A percentile compares a stretch with the other conserved stretches of the same genome.
Conservation (phyloP, 2,113 vertebrate genomes). For the Nyctibius bracteatus region DNA sequence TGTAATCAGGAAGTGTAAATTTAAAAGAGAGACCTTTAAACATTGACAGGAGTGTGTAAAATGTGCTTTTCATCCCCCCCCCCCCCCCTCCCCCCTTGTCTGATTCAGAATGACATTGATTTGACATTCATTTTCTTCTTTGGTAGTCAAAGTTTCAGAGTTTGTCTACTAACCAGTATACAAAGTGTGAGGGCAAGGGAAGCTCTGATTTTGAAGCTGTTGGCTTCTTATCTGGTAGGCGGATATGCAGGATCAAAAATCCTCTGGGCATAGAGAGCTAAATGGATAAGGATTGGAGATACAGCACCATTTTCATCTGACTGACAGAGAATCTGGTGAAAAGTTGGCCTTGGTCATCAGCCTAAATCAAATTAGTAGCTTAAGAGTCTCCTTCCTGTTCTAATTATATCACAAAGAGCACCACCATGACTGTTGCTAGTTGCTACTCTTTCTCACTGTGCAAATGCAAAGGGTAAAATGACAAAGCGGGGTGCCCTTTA, state of each 20-base stretch:
- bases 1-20: constrained; percentile 13
- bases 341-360: neutral
- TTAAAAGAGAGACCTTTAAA: neutral
- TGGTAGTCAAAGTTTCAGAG: neutral
- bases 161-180: neutral
- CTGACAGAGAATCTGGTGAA: neutral
- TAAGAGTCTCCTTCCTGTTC: neutral
- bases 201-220: neutral
- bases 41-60: neutral
- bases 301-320: neutral
- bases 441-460: neutral
- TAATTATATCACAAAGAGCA: neutral
- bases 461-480: neutral
- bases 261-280: neutral
- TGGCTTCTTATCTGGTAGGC: neutral
- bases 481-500: neutral
- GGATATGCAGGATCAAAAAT: neutral
- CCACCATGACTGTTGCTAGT: neutral
- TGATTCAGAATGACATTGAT: neutral
- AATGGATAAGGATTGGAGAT: neutral
- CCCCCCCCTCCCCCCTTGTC: neutral
- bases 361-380: neutral
- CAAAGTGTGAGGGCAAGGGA: neutral
- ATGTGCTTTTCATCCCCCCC: neutral
- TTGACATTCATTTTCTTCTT: neutral